Conservation (phyloP, 2,113 vertebrate genomes). For the Sebastes schlegelii region DNA sequence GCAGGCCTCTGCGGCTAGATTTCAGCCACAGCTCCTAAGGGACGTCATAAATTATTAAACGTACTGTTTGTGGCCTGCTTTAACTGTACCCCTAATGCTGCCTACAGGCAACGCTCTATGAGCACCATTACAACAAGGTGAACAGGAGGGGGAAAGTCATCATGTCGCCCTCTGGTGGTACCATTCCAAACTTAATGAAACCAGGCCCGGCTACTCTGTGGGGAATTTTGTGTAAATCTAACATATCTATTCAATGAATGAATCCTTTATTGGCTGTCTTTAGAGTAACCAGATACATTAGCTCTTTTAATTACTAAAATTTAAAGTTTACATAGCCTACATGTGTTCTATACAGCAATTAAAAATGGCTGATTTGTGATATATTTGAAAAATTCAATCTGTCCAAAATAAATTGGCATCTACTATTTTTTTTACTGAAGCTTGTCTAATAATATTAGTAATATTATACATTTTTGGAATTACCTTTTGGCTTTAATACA, state of each 20-base stretch:
- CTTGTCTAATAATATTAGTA: too few species aligned
- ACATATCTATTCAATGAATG: background rate
- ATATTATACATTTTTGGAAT: too few species aligned
- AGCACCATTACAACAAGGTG: slow-evolving; percentile 27
- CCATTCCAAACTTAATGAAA: background rate
- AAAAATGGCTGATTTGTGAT: background rate
- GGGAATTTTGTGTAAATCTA: background rate
- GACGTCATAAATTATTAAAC: slow-evolving; percentile 36
- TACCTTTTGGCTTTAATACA: too few species aligned
- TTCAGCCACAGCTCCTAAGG: slow-evolving; percentile 27
- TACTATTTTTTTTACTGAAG: too few species aligned
- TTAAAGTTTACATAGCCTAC: background rate
- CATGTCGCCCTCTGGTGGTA: slow-evolving; percentile 60
- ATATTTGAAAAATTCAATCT: background rate
- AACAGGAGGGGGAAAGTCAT: background rate
- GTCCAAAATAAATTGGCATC: too few species aligned
- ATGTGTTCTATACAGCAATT: background rate
- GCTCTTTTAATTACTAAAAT: background rate
- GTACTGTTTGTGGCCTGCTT: slow-evolving; percentile 12
- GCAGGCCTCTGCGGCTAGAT: slow-evolving; percentile 1
- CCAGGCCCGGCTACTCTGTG: background rate
- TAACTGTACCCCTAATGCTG: slow-evolving; percentile 13
- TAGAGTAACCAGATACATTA: background rate
- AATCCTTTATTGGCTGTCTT: background rate
- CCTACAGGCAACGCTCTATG: slow-evolving; percentile 13